These are phyloP conservation scores for Listronotus bonariensis DNA, from an alignment of 1,140 invertebrate genomes.

Conservation along the genomic window DNA sequence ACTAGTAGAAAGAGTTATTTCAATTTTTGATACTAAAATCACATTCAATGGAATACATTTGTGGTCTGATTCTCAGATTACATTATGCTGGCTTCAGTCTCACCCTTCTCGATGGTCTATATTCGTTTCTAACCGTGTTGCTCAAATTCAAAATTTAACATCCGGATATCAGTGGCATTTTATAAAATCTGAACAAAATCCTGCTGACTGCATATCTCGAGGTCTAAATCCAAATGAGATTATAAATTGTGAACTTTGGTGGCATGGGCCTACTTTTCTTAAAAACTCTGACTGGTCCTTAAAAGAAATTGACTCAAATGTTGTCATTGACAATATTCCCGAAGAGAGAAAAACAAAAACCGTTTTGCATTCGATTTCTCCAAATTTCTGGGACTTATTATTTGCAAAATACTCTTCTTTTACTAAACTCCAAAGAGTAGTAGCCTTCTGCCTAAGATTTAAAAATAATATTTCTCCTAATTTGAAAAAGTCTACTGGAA, in stretches of 20 bases:
- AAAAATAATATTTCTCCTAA: too few species aligned
- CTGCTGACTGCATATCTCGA: constrained; percentile 56
- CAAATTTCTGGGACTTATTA: too few species aligned
- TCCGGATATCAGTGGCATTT: constrained; percentile 39
- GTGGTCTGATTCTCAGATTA: constrained; percentile 55
- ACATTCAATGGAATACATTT: constrained; percentile 39
- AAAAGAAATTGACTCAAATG: too few species aligned
- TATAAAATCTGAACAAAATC: constrained; percentile 55
- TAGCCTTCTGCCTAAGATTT: too few species aligned
- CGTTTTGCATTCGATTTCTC: too few species aligned
- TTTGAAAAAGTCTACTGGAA: too few species aligned
- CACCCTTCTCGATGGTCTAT: constrained; percentile 46
- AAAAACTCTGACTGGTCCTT: background rate
- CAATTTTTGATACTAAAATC: constrained; percentile 42
- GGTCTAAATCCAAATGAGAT: constrained; percentile 46
- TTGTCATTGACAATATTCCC: too few species aligned
- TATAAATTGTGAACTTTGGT: constrained; percentile 41
- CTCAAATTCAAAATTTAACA: constrained; percentile 39
- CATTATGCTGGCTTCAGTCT: constrained; percentile 52
- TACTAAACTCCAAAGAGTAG: too few species aligned
- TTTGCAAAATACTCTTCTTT: too few species aligned
- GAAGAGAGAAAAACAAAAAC: too few species aligned
- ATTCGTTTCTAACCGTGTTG: constrained; percentile 54
- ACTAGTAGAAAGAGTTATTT: constrained; percentile 11
- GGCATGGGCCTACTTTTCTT: constrained; percentile 44